Percentiles rank a stretch among this genome's conserved stretches.
These are phyloP conservation scores for Nicator chloris DNA, from an alignment of 2,113 vertebrate genomes.

Conservation along the genomic window DNA sequence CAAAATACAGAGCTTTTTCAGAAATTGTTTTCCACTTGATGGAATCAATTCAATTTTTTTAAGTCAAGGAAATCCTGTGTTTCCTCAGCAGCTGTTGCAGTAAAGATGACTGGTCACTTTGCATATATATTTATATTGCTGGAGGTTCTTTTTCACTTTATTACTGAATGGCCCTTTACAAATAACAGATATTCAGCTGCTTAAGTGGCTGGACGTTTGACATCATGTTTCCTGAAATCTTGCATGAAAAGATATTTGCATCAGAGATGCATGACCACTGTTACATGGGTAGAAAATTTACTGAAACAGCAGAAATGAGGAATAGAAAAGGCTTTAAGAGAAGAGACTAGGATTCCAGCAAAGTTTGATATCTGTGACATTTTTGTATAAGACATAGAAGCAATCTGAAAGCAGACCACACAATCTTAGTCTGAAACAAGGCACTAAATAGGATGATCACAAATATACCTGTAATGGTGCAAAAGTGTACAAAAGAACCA, in stretches of 20 bases:
- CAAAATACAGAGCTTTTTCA: not conserved
- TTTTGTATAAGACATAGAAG: not conserved
- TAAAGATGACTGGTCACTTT: conserved; percentile 16
- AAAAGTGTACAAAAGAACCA: not conserved
- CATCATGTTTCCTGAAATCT: not conserved
- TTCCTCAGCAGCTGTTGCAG: conserved; percentile 37
- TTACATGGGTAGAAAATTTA: not conserved
- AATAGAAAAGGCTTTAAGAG: not conserved
- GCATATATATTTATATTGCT: not conserved
- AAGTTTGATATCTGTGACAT: not conserved
- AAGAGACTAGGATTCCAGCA: not conserved
- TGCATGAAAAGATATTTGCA: not conserved
- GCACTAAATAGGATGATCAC: not conserved
- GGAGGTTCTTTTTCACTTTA: not conserved
- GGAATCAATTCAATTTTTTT: not conserved
- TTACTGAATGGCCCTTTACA: not conserved
- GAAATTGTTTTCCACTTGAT: not conserved
- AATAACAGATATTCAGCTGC: not conserved
- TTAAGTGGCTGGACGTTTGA: not conserved
- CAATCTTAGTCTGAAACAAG: not conserved
- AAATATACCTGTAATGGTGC: not conserved
- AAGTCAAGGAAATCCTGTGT: conserved; percentile 14
- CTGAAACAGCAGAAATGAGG: not conserved
- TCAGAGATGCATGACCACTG: not conserved
- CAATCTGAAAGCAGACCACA: not conserved